phyloP scores from a whole-genome alignment of 2,797 vertebrate genomes.

The Pelochelys cantorii region DNA sequence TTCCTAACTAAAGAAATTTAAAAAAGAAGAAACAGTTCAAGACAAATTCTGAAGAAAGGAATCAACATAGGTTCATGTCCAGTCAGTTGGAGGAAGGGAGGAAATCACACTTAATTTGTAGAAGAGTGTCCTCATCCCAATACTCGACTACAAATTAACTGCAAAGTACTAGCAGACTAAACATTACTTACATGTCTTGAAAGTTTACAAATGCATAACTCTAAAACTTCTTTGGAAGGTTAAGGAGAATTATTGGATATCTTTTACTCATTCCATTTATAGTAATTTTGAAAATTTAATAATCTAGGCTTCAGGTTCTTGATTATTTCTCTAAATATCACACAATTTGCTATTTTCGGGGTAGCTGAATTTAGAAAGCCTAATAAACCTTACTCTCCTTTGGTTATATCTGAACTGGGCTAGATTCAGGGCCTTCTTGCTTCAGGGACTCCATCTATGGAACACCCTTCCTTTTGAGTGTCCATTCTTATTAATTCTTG shows the following conservation, averaged over 20 bases:
- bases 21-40: slow-evolving; percentile 5
- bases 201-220: slow-evolving; percentile 26
- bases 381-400: not conserved
- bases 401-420: not conserved
- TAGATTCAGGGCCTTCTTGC: not conserved
- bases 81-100: slow-evolving; percentile 13
- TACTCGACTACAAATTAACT: slow-evolving; percentile 20
- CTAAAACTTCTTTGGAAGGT: slow-evolving; percentile 40
- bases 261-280: not conserved
- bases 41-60: slow-evolving; percentile 26
- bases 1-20: not conserved
- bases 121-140: not conserved
- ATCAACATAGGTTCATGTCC: slow-evolving; percentile 1
- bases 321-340: not conserved
- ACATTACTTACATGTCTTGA: slow-evolving; percentile 50
- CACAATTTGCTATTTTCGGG: not conserved
- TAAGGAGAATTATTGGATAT: not conserved
- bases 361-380: not conserved
- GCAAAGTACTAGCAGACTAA: slow-evolving; percentile 29
- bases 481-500: too few relatives aligned
- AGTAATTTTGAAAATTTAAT: not conserved
- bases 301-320: not conserved
- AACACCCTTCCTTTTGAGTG: not conserved
- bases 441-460: not conserved
- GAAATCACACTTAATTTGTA: slow-evolving; percentile 36